Evolutionary conservation across 2,113 vertebrate species (phyloP), one percentile per base, ranked within the genome.

Genomic region (Triplophysa rosa): DNA sequence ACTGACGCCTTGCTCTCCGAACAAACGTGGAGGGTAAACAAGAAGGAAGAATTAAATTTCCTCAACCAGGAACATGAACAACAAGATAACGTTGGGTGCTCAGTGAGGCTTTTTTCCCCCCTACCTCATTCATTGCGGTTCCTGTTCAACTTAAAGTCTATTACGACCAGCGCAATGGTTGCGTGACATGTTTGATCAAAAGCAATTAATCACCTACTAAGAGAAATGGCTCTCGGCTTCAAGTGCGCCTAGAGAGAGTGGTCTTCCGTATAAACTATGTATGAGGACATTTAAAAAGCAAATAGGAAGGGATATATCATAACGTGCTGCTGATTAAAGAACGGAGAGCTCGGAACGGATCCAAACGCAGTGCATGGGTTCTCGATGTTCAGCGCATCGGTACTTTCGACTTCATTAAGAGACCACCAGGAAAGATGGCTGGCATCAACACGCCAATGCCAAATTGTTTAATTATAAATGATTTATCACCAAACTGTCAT

Each of bases 381-480:
- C 8, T 33, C 29, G 47, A 45, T 10, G 37, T 82, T 78, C 64
- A 45, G 77, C 29, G 81, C 74, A 85, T 83, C 85, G 62, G 61
- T 78, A 65, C 49, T 52, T 72, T 61, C 67, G 70, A 72, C 74
- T 87, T 89, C 85, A 87, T 90, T 88, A 90, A 84, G 83, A 77
- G 83, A 87, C 86, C 87, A 83, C 85, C 81, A 88, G 79, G 86
- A 90, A 82, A 84, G 80, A 85, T 83, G 80, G 84, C 81, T 67
- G 82, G 75, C 78, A 29, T 82, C 84, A 54, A 70, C 74, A 70
- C 24, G 26, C 66, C n/a, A 26, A 83, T 90, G 89, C 88, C 84
- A 89, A 88, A 90, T 88, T 90, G 90, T 91, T 93, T 93, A 92
- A 92, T 92, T 92, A 91, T 87, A 86, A 82, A 89, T 92, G 90